Conservation (phyloP, 2,113 vertebrate genomes). For the Myotis lucifugus region DNA sequence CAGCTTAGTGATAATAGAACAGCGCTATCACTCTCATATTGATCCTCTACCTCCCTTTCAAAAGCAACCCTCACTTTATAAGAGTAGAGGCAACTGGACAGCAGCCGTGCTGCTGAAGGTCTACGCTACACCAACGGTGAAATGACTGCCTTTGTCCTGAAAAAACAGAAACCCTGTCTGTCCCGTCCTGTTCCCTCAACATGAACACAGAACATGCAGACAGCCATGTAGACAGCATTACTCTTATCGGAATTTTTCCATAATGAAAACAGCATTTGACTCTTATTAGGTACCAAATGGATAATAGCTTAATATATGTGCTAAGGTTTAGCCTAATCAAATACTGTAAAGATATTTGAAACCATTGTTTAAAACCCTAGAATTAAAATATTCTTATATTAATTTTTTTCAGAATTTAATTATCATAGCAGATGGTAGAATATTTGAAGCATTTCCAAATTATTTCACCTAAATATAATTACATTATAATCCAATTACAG, state of each 20-base stretch:
- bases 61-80: background rate
- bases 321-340: conserved; percentile 5
- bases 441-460: conserved; percentile 58
- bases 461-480: conserved; percentile 72
- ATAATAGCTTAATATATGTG: background rate
- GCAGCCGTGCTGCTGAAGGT: background rate
- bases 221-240: background rate
- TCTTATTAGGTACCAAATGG: background rate
- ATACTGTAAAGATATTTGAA: background rate
- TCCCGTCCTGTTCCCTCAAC: background rate
- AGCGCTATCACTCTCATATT: background rate
- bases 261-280: background rate
- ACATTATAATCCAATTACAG: conserved; percentile 65
- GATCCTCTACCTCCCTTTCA: background rate
- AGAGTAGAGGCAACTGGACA: accelerated
- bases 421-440: conserved; percentile 65
- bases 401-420: conserved; percentile 64
- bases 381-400: conserved; percentile 30
- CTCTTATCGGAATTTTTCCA: background rate
- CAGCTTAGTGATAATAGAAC: background rate
- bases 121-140: background rate
- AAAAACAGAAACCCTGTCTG: background rate
- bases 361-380: background rate
- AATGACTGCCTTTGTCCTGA: background rate
- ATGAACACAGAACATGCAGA: background rate